Conservation (phyloP, 2,113 vertebrate genomes). For the Caracal caracal region DNA sequence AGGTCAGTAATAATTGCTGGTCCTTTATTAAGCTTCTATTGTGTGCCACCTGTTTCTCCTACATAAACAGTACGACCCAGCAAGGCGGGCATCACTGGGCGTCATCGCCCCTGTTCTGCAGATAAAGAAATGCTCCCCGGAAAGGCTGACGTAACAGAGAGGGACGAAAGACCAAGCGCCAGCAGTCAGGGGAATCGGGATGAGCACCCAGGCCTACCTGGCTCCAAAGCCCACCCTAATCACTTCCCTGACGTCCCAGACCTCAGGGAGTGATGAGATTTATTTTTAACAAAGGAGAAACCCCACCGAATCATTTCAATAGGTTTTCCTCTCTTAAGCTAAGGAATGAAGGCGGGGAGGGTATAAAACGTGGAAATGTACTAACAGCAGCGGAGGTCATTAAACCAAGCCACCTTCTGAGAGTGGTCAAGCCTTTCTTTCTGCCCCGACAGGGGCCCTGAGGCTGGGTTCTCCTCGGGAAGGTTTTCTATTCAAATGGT, state of each 20-base stretch:
- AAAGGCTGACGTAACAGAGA: background rate
- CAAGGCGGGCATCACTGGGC: too few relatives aligned
- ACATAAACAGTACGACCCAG: fast-evolving
- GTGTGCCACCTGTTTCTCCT: background rate
- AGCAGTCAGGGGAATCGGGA: fast-evolving
- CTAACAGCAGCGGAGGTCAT: background rate
- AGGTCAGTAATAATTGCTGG: background rate
- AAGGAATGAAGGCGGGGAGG: background rate
- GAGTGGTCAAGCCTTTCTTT: background rate
- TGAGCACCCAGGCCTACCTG: fast-evolving
- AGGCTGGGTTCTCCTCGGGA: background rate
- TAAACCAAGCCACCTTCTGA: background rate
- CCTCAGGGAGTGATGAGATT: too few relatives aligned
- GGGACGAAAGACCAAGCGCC: fast-evolving
- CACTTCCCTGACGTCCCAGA: too few relatives aligned
- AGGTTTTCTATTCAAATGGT: background rate
- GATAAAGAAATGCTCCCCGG: background rate
- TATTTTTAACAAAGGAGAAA: background rate
- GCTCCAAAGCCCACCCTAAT: background rate
- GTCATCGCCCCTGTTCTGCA: background rate
- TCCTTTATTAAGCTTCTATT: background rate
- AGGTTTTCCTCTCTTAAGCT: background rate
- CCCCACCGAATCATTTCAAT: background rate
- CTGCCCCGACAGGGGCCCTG: background rate
- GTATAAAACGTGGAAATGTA: background rate